Conservation (phyloP, 53 echinoderm and acorn worm species). For the Holothuria leucospilota region DNA sequence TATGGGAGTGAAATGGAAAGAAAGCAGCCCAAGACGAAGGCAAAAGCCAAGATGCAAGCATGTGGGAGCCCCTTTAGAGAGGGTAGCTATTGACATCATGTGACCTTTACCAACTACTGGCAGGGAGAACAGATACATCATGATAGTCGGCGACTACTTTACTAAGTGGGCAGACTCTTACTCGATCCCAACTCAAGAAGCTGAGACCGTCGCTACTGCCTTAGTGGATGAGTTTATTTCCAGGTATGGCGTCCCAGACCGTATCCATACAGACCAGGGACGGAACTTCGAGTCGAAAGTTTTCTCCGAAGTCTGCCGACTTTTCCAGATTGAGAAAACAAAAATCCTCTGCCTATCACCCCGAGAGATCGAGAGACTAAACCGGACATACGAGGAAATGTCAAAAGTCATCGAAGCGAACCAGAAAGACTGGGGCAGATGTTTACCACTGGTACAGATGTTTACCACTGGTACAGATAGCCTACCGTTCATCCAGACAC, state of each 20-base stretch:
- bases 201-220: slow-evolving; percentile 31
- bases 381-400: slow-evolving; percentile 50
- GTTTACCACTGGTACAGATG: too few species aligned
- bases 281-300: slow-evolving; percentile 51
- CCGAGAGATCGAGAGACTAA: slow-evolving; percentile 50
- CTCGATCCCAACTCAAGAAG: slow-evolving; percentile 12
- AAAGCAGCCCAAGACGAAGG: neutral
- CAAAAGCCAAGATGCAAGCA: neutral
- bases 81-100: slow-evolving; percentile 2
- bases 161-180: slow-evolving; percentile 15
- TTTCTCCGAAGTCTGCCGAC: slow-evolving; percentile 44
- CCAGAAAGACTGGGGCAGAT: slow-evolving; percentile 63
- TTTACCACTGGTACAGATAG: neutral
- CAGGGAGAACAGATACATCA: neutral
- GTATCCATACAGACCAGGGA: slow-evolving; percentile 60
- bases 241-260: slow-evolving; percentile 42
- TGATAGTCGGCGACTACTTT: neutral
- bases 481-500: too few species aligned
- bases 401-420: slow-evolving; percentile 40
- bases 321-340: slow-evolving; percentile 50
- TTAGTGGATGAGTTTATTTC: slow-evolving; percentile 40
- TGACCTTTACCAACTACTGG: neutral
- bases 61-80: neutral
- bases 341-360: slow-evolving; percentile 60
- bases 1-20: slow-evolving; percentile 18